phyloP scores from a whole-genome alignment of 2,888 invertebrate genomes.

The Halictus quadricinctus region DNA sequence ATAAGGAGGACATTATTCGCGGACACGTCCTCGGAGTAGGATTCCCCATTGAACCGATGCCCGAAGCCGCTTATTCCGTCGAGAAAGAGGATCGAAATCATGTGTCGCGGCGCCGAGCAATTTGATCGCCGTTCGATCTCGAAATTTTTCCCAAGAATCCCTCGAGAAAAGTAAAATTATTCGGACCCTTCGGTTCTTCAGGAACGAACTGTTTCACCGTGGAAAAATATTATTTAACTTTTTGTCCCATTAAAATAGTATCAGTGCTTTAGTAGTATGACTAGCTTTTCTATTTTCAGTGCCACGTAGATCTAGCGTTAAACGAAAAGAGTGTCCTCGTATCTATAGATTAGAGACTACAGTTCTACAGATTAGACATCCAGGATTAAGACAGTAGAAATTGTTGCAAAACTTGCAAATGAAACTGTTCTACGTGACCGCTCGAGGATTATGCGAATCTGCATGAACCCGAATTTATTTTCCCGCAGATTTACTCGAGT shows the following conservation, averaged over 20 bases:
- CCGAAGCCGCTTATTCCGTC: neutral
- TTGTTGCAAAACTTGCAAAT: neutral
- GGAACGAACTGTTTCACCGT: neutral
- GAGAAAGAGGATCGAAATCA: conserved; percentile 1
- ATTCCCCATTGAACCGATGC: neutral
- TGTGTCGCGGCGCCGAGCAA: neutral
- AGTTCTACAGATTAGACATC: neutral
- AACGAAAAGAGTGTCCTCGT: neutral
- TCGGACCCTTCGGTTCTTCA: neutral
- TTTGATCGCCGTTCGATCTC: neutral
- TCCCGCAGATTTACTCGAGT: neutral
- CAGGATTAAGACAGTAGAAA: neutral
- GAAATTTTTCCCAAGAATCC: neutral
- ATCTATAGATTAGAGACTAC: neutral
- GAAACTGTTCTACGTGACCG: neutral
- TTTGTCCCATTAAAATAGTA: neutral
- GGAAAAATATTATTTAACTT: neutral
- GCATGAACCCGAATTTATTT: neutral
- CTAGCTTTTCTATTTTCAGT: neutral
- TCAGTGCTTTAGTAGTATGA: neutral
- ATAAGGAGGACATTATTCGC: neutral
- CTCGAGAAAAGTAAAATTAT: neutral
- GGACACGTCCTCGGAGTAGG: neutral
- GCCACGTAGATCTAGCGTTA: too few species aligned
- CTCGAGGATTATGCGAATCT: neutral